Evolutionary conservation across 2,113 vertebrate genomes (phyloP), one percentile per base, ranked within the genome.

Genomic region (Neogobius melanostomus): DNA sequence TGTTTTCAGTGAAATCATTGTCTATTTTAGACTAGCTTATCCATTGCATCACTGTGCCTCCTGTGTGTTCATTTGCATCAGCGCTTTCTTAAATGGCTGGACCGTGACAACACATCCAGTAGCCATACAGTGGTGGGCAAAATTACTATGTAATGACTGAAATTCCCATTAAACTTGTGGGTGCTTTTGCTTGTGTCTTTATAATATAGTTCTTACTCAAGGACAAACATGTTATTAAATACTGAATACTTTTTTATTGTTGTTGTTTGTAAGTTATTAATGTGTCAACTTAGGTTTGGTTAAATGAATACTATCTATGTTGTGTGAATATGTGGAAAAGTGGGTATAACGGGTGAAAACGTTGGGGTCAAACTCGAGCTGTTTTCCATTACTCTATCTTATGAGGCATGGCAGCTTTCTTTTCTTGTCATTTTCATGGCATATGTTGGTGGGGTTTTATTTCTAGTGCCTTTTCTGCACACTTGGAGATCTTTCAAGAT

Each of bases 111-210:
- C 86, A 86, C 85, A 70, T 77, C 80, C 80, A 75, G 59, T 66
- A 91, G 86, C 82, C 83, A 77, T 45, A 66, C 11, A 71, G 15
- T 68, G n/a, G 21, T 83, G 79, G 75, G 83, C 88, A 87, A 85
- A 66, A 36, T 4, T 36, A 36, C 28, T 15, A 21, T 69, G 64
- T 57, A 51, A 65, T 12, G 9, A 14, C 5, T 14, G 49, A 5
- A 14, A 1, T 50, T 12, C 15, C 12, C 28, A 36, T 36, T 36
- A 36, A 36, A 36, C 28, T 36, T 36, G 21, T 21, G 21, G 28
- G 28, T 36, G 28, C 3, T 36, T 36, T 36, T 36, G 3, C 28
- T 36, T 36, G 28, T 36, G 3, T 36, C 28, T 36, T n/a, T 4
- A 36, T 36, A 36, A 36, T 5, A 36, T 36, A 36, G 28, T 36